phyloP scores from a whole-genome alignment of 2,797 vertebrate species.

The Psittacula derbiana region DNA sequence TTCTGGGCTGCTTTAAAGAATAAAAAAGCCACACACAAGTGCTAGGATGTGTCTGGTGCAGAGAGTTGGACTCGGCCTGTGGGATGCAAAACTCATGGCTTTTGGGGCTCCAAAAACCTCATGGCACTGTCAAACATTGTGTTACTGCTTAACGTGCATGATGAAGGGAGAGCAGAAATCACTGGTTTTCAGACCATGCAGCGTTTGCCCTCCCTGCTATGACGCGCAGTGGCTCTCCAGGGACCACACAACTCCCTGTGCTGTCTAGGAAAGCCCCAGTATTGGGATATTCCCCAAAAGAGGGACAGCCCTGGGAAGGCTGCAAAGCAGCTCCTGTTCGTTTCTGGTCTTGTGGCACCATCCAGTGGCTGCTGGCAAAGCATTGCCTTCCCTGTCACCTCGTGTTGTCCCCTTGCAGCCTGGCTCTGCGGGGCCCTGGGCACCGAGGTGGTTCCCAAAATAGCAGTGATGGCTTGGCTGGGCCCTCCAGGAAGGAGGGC shows the following conservation, averaged over 20 bases:
- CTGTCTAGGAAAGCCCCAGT: background rate
- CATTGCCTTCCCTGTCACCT: background rate
- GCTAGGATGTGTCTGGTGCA: fast-evolving
- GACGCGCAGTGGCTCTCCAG: fast-evolving
- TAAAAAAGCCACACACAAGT: fast-evolving
- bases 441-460: background rate
- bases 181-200: too few relatives aligned
- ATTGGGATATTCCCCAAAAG: fast-evolving
- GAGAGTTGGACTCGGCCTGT: background rate
- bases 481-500: conserved; percentile 71
- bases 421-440: too few relatives aligned
- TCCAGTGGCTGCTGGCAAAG: conserved; percentile 51
- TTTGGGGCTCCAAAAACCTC: background rate
- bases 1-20: background rate
- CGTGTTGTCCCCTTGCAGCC: background rate
- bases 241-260: too few relatives aligned
- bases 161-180: background rate
- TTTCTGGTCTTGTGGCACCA: conserved; percentile 63
- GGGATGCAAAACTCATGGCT: background rate
- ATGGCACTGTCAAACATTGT: fast-evolving
- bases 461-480: background rate
- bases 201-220: background rate
- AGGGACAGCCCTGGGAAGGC: background rate
- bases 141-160: fast-evolving
- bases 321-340: background rate